Base-by-base conservation (phyloP, 1,140 invertebrate species). In the Drosophila virilis region DNA sequence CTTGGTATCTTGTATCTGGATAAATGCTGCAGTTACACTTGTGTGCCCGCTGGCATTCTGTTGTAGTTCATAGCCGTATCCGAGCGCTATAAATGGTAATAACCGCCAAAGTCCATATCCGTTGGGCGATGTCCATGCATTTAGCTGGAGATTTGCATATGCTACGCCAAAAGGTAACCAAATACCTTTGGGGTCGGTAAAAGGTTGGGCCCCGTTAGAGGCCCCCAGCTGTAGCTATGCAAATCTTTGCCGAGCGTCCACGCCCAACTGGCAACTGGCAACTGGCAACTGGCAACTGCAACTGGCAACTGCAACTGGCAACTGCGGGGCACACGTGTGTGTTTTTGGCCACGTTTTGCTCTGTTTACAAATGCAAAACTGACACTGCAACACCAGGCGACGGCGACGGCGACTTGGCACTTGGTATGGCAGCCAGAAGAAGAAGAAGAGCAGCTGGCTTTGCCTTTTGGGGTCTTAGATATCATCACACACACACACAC, bases 311-410 rank as follows among this genome's bases (percentile, higher is more conserved):
- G n/a, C 57, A 43, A 33, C 33, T 51, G 46, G 8, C 58, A 58
- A 33, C 15, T 51, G 42, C 57, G n/a, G 40, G n/a, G 33, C 33
- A 48, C 45, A 22, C 32, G 28, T 55, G 46, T 51, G 22, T 64
- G 8, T 52, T 17, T 37, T 50, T 51, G 60, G 45, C 37, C 38
- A 38, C 40, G 75, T 72, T 58, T 52, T 72, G 72, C 83, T 82
- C 83, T 82, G 83, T 82, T 86, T 82, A 78, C 68, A 66, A 59
- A 78, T 69, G 57, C 78, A 86, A 79, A 79, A 70, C 80, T 82
- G 82, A 86, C 82, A 85, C 78, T 71, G 78, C 78, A 78, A 72
- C 72, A 69, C 78, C 61, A 71, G 62, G 58, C 42, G 42, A 9
- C 60, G 59, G 50, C 48, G 12, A 54, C 54, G 59, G 50, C 48